Evolutionary conservation across 2,888 invertebrate species (phyloP).

Genomic region (Graphium colonna): DNA sequence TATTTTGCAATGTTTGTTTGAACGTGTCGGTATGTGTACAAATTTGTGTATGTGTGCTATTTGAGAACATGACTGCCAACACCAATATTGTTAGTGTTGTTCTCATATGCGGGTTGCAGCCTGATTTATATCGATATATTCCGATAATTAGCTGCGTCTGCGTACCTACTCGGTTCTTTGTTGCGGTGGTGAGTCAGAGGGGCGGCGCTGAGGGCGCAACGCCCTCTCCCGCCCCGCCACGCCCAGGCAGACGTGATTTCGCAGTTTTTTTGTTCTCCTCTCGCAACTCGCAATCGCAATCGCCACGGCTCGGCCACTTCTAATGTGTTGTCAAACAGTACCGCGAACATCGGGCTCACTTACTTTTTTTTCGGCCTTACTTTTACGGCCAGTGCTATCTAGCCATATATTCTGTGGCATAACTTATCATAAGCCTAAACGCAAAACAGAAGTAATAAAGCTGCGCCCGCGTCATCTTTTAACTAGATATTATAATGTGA

Average conservation of each 20-base stretch:
- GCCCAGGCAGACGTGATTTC: conserved; percentile 72
- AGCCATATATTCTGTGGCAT: too few species aligned
- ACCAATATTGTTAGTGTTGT: too few species aligned
- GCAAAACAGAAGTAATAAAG: background rate
- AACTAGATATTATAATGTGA: conserved; percentile 15
- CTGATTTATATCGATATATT: conserved; percentile 6
- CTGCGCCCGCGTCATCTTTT: conserved; percentile 10
- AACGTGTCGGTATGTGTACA: too few species aligned
- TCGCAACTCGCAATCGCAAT: conserved; percentile 32
- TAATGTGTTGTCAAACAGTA: conserved; percentile 62
- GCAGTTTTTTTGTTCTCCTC: conserved; percentile 63
- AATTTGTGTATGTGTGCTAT: too few species aligned
- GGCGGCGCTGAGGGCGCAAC: conserved; percentile 74
- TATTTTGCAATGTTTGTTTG: too few species aligned
- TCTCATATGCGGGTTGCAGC: too few species aligned
- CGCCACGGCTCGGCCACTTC: conserved; percentile 58
- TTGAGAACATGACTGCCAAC: too few species aligned
- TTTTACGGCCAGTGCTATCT: too few species aligned
- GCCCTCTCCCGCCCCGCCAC: conserved; percentile 61
- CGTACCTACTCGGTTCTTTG: conserved; percentile 30
- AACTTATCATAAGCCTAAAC: too few species aligned
- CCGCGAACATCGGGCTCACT: background rate
- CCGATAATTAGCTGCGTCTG: too few species aligned
- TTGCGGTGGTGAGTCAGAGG: conserved; percentile 62
- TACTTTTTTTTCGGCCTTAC: conserved; percentile 43